Percentiles rank a stretch among this genome's conserved stretches.
These are phyloP conservation scores for Brachypalpus laphriformis DNA, from an alignment of 2,888 invertebrate species.

Conservation along the genomic window DNA sequence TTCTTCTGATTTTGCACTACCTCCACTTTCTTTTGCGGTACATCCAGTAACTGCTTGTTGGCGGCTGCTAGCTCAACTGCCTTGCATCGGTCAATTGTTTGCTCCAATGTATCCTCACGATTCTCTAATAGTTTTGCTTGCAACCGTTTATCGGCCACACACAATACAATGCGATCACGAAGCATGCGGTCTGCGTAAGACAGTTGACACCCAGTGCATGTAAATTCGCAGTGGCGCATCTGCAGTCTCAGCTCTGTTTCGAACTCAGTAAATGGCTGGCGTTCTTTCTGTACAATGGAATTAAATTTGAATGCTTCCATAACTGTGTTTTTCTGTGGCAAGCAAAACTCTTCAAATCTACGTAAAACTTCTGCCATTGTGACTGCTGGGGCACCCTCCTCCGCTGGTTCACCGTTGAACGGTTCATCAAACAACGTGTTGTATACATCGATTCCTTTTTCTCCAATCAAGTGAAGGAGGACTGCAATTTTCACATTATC, in stretches of 20 bases:
- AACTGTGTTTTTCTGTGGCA: constrained; percentile 38
- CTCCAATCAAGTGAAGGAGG: constrained; percentile 23
- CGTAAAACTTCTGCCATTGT: constrained; percentile 25
- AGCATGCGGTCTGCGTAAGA: constrained; percentile 66
- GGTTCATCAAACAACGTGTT: constrained; percentile 25
- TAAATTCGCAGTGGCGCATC: too few relatives aligned
- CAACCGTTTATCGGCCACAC: constrained; percentile 61
- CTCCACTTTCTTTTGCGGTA: constrained; percentile 35
- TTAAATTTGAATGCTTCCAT: constrained; percentile 69
- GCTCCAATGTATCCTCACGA: constrained; percentile 48
- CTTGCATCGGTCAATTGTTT: constrained; percentile 52
- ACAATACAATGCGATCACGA: too few relatives aligned
- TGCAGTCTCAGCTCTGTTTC: constrained; percentile 62
- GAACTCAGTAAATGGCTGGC: constrained; percentile 55
- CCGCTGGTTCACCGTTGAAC: too few relatives aligned
- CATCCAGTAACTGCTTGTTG: constrained; percentile 32
- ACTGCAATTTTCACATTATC: constrained; percentile 11
- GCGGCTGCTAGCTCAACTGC: constrained; percentile 36
- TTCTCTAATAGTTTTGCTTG: constrained; percentile 59
- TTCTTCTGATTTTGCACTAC: constrained; percentile 9
- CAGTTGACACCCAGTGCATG: constrained; percentile 45
- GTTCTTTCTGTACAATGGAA: constrained; percentile 54
- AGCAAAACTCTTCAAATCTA: constrained; percentile 33
- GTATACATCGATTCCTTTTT: constrained; percentile 13
- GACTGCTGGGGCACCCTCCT: constrained; percentile 13